Conservation (phyloP, 1,140 invertebrate species). For the Drosophila ohnishii region DNA sequence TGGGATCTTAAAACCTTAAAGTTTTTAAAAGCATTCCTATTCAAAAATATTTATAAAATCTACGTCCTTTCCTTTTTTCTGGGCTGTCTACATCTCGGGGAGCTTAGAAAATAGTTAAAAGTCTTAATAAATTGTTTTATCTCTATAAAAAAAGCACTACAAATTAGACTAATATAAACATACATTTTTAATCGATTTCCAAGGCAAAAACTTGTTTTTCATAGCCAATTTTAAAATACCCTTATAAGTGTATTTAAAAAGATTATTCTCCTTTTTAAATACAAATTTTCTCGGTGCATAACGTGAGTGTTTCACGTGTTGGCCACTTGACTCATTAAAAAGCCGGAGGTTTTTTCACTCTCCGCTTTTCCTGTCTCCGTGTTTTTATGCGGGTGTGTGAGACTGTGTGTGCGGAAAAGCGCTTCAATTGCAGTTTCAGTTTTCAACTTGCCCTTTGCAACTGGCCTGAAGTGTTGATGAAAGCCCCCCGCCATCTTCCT, state of each 20-base stretch:
- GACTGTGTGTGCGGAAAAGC: constrained; percentile 48
- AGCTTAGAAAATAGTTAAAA: too few species aligned
- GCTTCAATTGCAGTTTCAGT: constrained; percentile 79
- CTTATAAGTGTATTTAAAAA: neutral
- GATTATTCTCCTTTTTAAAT: neutral
- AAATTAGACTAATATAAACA: neutral
- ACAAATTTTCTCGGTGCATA: constrained; percentile 1
- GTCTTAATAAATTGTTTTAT: too few species aligned
- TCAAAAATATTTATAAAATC: too few species aligned
- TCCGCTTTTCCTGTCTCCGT: constrained; percentile 17
- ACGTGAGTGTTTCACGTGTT: constrained; percentile 54
- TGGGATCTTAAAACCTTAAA: too few species aligned
- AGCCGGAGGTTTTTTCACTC: constrained; percentile 31
- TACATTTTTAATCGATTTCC: neutral
- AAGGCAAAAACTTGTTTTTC: too few species aligned
- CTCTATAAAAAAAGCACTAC: too few species aligned
- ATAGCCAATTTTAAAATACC: too few species aligned
- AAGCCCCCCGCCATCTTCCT: constrained; percentile 28
- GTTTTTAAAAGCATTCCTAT: too few species aligned
- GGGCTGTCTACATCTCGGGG: too few species aligned
- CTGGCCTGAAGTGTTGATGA: constrained; percentile 68
- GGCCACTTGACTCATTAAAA: constrained; percentile 81
- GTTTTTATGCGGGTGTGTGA: constrained; percentile 23
- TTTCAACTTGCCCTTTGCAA: constrained; percentile 65
- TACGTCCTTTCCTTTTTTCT: too few species aligned